phyloP scores from a whole-genome alignment of 2,113 vertebrate species.

The Phyllopteryx taeniolatus region DNA sequence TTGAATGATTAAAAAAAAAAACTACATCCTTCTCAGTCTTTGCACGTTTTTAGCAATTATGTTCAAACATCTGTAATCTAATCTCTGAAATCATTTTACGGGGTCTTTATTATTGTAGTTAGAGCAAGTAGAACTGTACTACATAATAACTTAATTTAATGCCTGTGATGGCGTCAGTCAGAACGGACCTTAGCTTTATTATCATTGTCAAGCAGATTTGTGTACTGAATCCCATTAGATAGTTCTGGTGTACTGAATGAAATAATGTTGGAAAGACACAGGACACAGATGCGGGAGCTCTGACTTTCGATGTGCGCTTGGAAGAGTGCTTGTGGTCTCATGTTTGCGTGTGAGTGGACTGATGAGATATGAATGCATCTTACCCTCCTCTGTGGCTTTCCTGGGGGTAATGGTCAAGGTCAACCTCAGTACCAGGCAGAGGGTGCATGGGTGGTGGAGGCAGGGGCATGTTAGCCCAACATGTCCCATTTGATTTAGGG shows the following conservation, averaged over 20 bases:
- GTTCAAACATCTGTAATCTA: too few species aligned
- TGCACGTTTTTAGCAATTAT: too few species aligned
- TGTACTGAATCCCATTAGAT: too few species aligned
- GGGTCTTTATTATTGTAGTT: too few species aligned
- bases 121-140: too few species aligned
- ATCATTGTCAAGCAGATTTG: too few species aligned
- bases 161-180: too few species aligned
- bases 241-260: not conserved
- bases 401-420: conserved; percentile 87
- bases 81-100: too few species aligned
- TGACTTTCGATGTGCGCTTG: not conserved
- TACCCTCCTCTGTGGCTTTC: conserved; percentile 87
- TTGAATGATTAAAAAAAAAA: too few species aligned
- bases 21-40: too few species aligned
- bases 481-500: conserved; percentile 89
- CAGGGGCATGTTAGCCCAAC: conserved; percentile 90
- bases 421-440: conserved; percentile 90
- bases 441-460: conserved; percentile 94
- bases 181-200: too few species aligned
- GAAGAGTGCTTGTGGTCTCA: conserved; percentile 8
- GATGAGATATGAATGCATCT: conserved; percentile 52
- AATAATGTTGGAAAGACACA: not conserved
- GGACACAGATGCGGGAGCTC: not conserved
- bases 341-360: conserved; percentile 28
- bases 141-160: too few species aligned